Evolutionary conservation across 2,888 invertebrate genomes (phyloP).

Genomic region (Erebia epiphron): DNA sequence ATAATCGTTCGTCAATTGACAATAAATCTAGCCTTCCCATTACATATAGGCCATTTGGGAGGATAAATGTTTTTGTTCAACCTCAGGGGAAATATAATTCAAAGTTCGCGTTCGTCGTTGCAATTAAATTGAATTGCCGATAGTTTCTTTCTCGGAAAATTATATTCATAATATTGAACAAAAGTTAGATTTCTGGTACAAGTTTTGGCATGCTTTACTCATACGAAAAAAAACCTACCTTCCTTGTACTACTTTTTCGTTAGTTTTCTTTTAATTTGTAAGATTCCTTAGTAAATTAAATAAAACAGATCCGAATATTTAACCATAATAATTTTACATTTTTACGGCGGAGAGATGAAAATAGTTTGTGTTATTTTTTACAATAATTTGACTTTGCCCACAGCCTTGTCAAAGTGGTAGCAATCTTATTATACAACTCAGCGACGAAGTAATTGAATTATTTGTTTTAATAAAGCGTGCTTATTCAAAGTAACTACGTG

Average conservation of each 20-base stretch:
- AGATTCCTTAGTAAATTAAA: too few relatives aligned
- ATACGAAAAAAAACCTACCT: too few relatives aligned
- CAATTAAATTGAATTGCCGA: constrained; percentile 29
- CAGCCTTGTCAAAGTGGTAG: not conserved
- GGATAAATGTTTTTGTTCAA: constrained; percentile 31
- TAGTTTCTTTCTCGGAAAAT: constrained; percentile 20
- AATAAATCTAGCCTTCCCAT: constrained; percentile 27
- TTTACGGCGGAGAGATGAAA: too few relatives aligned
- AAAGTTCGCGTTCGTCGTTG: constrained; percentile 27
- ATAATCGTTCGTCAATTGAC: constrained; percentile 24
- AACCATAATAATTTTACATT: too few relatives aligned
- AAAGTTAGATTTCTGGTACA: not conserved
- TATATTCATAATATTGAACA: not conserved
- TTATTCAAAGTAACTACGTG: constrained; percentile 20
- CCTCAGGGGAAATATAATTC: constrained; percentile 31
- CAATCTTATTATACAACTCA: not conserved
- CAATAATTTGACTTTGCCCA: not conserved
- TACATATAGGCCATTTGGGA: constrained; percentile 28
- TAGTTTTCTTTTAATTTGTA: too few relatives aligned
- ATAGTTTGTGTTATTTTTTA: too few relatives aligned
- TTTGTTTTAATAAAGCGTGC: constrained; percentile 11
- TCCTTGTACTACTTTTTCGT: too few relatives aligned
- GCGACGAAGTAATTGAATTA: constrained; percentile 6
- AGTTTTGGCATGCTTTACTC: not conserved
- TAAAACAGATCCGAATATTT: too few relatives aligned